Evolutionary conservation across 2,113 vertebrate species (phyloP).

Genomic region (Lucifuga dentata): DNA sequence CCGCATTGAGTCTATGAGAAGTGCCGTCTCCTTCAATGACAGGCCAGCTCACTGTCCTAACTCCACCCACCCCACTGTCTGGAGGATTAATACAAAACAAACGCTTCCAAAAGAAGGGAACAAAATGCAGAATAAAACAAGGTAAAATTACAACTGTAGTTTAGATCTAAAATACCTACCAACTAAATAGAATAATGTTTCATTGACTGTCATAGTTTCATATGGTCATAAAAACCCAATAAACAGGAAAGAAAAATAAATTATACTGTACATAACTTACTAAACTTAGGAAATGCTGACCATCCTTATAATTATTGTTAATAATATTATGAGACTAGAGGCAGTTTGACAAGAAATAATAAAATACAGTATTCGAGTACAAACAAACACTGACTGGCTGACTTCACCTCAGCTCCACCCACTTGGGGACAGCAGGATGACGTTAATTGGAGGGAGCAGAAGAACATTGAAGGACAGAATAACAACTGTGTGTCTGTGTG

Average conservation of each 20-base stretch:
- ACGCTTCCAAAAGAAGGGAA: constrained; percentile 80
- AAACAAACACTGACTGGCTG: constrained; percentile 90
- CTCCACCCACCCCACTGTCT: constrained; percentile 80
- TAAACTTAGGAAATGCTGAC: constrained; percentile 95
- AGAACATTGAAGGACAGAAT: constrained; percentile 64
- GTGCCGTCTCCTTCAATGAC: constrained; percentile 66
- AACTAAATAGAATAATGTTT: constrained; percentile 91
- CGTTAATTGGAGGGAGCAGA: constrained; percentile 70
- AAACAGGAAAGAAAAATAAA: constrained; percentile 93
- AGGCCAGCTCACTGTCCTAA: constrained; percentile 84
- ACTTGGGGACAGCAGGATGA: constrained; percentile 85
- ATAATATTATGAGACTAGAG: constrained; percentile 96
- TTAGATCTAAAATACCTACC: constrained; percentile 88
- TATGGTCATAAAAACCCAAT: constrained; percentile 87
- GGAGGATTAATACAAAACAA: constrained; percentile 85
- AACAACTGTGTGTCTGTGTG: constrained; percentile 34
- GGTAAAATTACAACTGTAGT: constrained; percentile 79
- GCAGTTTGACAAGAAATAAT: constrained; percentile 91
- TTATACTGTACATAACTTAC: constrained; percentile 99
- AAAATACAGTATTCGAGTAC: constrained; percentile 94
- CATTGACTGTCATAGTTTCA: constrained; percentile 87
- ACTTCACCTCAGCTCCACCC: constrained; percentile 86
- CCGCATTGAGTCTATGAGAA: constrained; percentile 80
- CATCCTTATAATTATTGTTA: constrained; percentile 94
- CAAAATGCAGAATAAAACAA: constrained; percentile 81